phyloP scores from a whole-genome alignment of 1,140 invertebrate species.

The Platyscapa corneri region DNA sequence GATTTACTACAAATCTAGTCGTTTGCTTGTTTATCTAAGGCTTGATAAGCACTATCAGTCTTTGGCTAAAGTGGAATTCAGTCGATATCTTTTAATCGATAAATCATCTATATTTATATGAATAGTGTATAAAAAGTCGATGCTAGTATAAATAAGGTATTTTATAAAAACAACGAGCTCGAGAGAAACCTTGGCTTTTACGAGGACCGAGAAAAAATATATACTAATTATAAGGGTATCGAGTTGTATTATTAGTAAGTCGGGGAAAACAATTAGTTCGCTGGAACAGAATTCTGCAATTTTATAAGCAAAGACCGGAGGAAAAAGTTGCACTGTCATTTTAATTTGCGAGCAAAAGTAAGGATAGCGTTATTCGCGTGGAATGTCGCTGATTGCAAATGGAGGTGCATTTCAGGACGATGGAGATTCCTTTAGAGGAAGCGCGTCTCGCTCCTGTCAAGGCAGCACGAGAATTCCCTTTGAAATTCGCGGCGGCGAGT shows the following conservation, averaged over 20 bases:
- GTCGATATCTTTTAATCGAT: neutral
- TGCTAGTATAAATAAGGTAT: neutral
- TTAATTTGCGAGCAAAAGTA: neutral
- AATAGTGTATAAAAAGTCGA: neutral
- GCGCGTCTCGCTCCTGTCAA: no score
- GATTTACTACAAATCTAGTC: constrained; percentile 7
- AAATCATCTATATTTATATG: neutral
- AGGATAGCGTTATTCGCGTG: neutral
- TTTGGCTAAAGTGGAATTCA: neutral
- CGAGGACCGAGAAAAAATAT: no score
- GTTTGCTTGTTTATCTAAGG: constrained; percentile 51
- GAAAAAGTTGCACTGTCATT: neutral
- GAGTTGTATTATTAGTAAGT: neutral
- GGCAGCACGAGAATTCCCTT: no score
- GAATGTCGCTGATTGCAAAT: neutral
- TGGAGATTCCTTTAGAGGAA: neutral
- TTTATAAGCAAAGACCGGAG: neutral
- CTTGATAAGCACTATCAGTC: constrained; percentile 57
- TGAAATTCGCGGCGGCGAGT: no score
- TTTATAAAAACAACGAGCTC: neutral
- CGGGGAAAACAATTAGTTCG: neutral
- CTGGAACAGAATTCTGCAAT: neutral
- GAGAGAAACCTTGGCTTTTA: neutral
- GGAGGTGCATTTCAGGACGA: neutral
- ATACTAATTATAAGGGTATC: no score